phyloP scores from a whole-genome alignment of 2,888 invertebrate genomes.

The Pegoplata infirma region DNA sequence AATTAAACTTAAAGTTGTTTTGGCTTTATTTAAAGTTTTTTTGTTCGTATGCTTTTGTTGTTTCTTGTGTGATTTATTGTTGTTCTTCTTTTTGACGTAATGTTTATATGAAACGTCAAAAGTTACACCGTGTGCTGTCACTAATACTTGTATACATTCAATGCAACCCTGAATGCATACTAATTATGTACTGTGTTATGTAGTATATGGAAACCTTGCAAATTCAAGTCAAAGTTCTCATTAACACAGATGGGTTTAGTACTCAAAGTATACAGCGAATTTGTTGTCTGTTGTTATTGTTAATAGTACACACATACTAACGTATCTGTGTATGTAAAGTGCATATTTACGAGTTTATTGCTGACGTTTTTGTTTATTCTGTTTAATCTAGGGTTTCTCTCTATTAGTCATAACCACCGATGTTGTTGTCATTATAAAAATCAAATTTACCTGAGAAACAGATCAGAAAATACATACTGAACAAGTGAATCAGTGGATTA shows the following conservation, averaged over 20 bases:
- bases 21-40: too few relatives aligned
- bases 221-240: slow-evolving; percentile 64
- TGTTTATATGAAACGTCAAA: too few relatives aligned
- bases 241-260: slow-evolving; percentile 57
- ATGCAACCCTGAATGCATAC: too few relatives aligned
- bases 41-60: too few relatives aligned
- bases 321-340: slow-evolving; percentile 15
- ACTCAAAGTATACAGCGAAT: slow-evolving; percentile 2
- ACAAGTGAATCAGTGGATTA: not conserved
- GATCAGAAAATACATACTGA: not conserved
- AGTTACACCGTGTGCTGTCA: too few relatives aligned
- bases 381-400: slow-evolving; percentile 5
- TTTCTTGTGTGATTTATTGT: too few relatives aligned
- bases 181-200: not conserved
- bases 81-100: too few relatives aligned
- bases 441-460: not conserved
- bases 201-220: slow-evolving; percentile 58
- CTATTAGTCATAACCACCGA: slow-evolving; percentile 29
- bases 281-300: slow-evolving; percentile 1
- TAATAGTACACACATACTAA: not conserved
- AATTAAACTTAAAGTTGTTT: too few relatives aligned
- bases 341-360: slow-evolving; percentile 26
- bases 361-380: slow-evolving; percentile 14
- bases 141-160: too few relatives aligned
- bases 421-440: not conserved